Base-by-base conservation (phyloP, 2,113 vertebrate genomes). In the Heliornis fulica region DNA sequence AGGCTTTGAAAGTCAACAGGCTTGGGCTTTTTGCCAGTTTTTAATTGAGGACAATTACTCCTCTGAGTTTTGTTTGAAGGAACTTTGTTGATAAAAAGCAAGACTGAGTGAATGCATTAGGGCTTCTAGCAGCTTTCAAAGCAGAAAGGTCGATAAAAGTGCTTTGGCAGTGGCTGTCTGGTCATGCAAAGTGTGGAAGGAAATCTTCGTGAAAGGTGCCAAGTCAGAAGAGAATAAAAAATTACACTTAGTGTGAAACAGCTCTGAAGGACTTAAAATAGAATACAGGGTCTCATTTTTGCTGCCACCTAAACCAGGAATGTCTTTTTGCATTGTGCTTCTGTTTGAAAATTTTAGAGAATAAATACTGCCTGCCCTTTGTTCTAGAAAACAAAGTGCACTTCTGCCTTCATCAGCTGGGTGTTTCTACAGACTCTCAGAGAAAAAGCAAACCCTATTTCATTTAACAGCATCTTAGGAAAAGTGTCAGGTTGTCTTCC, bases 71-170 rank as follows among this genome's bases (percentile, higher is more conserved):
- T 90, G 40, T 8, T 46, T 90, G 41, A 59, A 80, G 38, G 71
- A 74, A 43, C 59, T 84, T 79, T 80, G 25, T 34, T 83, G 90
- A 74, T 86, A 57, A 91, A 89, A 94, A 83, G 38, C 41, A 65
- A 54, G 57, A 76, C 15, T 63, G 70, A 38, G 34, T 48, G 54
- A 87, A 80, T 70, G 48, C 68, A 74, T 94, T 83, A 93, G 64
- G 40, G 68, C 34, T 96, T 88, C 57, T 92, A 88, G 51, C 83
- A 92, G 43, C 38, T 96, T 94, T 95, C 34, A 88, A 88, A 94
- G 59, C 23, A 80, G 88, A 74, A 77, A 36, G 38, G 79, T 88
- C n/a, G 3, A 45, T 96, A 71, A 66, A 77, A 91, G 54, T 66
- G 15, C 71, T 90, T 92, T 94, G 60, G 38, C 56, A 51, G 61